Conservation (phyloP, 2,113 vertebrate genomes). For the Eublepharis macularius region DNA sequence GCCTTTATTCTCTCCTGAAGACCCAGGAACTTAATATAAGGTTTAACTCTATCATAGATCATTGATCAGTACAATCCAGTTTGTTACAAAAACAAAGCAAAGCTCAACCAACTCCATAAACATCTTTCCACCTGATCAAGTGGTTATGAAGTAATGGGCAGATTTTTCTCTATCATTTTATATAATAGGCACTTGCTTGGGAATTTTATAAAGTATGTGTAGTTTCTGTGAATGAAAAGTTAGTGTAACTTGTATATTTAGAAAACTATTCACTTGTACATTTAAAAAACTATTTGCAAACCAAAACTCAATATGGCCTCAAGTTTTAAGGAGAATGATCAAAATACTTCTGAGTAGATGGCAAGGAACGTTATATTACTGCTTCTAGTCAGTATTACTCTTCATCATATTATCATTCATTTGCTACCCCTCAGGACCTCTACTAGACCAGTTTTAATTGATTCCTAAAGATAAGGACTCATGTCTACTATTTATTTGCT, state of each 20-base stretch:
- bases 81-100: no score
- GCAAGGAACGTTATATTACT: conserved; percentile 59
- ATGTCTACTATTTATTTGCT: no score
- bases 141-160: conserved; percentile 35
- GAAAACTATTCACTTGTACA: no score
- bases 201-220: conserved; percentile 48
- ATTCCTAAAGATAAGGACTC: no score
- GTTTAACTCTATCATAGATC: no score
- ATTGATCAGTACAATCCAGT: no score
- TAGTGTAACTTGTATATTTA: no score
- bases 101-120: no score
- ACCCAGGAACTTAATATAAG: background rate
- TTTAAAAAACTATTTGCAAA: no score
- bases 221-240: conserved; percentile 48
- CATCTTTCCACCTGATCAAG: conserved; percentile 44
- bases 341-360: conserved; percentile 62
- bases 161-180: conserved; percentile 2
- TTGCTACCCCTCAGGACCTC: no score
- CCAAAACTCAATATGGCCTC: conserved; percentile 63
- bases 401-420: no score
- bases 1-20: background rate
- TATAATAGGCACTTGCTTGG: conserved; percentile 52
- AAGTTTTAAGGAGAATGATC: conserved; percentile 56
- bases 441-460: no score
- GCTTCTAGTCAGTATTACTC: conserved; percentile 61